A percentile compares a stretch with the other conserved stretches of the same genome.
phyloP scores from a whole-genome alignment of 2,797 vertebrate genomes.

The Staurois parvus region DNA sequence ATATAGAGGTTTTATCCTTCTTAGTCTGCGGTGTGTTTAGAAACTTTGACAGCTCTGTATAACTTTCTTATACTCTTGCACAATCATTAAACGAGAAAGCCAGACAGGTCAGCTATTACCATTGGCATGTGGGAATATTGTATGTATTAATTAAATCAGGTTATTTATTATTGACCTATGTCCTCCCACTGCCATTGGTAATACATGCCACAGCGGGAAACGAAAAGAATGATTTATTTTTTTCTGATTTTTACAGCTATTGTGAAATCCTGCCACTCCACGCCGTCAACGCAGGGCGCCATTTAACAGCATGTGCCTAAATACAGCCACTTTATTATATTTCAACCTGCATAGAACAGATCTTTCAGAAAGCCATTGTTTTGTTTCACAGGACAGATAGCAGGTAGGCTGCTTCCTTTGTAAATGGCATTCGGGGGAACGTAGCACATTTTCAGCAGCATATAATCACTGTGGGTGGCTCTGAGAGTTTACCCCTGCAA shows the following conservation, averaged over 20 bases:
- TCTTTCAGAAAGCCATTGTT: background rate
- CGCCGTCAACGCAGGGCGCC: background rate
- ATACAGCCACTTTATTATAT: conserved; percentile 26
- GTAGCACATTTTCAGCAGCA: background rate
- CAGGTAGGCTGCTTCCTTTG: background rate
- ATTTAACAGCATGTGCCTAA: conserved; percentile 33
- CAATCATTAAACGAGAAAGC: background rate
- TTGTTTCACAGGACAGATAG: background rate
- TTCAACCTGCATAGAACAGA: background rate
- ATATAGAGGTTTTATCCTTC: too few relatives aligned
- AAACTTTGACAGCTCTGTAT: too few relatives aligned
- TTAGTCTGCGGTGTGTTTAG: too few relatives aligned
- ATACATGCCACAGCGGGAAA: background rate
- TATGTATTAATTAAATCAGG: background rate
- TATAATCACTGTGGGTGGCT: conserved; percentile 7
- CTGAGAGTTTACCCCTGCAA: background rate
- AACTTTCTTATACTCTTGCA: too few relatives aligned
- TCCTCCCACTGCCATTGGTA: background rate
- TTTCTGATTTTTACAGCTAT: conserved; percentile 3
- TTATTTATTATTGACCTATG: conserved; percentile 18
- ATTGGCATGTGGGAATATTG: background rate
- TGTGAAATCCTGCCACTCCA: background rate
- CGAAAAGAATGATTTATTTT: conserved; percentile 18
- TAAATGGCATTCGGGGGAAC: background rate
- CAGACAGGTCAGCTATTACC: background rate